These are phyloP conservation scores for Acipenser oxyrinchus DNA, from an alignment of 2,797 vertebrate species.

Conservation along the genomic window DNA sequence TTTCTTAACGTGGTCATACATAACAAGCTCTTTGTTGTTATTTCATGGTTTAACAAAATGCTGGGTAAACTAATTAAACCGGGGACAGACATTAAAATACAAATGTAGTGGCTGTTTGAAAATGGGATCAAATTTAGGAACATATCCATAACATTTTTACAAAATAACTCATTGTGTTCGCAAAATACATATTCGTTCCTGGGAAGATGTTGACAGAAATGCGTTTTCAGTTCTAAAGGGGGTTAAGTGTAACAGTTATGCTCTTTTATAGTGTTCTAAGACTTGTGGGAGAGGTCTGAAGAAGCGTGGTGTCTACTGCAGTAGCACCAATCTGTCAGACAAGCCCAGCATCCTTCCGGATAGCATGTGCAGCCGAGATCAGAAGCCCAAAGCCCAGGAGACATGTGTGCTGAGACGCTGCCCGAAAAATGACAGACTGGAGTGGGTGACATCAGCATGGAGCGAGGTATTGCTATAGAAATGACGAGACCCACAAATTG, in stretches of 20 bases:
- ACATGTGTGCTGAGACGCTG: constrained; percentile 82
- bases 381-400: constrained; percentile 75
- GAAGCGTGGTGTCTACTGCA: constrained; percentile 78
- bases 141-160: too few species aligned
- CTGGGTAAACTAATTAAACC: too few species aligned
- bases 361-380: constrained; percentile 62
- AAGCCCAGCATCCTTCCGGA: constrained; percentile 63
- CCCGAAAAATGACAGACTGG: constrained; percentile 79
- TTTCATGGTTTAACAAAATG: too few species aligned
- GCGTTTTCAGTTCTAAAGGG: neutral
- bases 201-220: too few species aligned
- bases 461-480: constrained; percentile 67
- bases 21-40: too few species aligned
- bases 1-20: too few species aligned
- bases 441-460: constrained; percentile 82
- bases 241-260: neutral
- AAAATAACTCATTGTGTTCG: too few species aligned
- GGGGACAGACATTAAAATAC: too few species aligned
- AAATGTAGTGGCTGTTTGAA: too few species aligned
- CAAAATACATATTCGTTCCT: too few species aligned
- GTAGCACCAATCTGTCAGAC: constrained; percentile 50
- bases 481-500: constrained; percentile 2
- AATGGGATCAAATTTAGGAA: too few species aligned
- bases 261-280: constrained; percentile 79
- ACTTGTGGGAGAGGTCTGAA: constrained; percentile 83